phyloP scores from a whole-genome alignment of 2,113 vertebrate species.

The Aspiorhynchus laticeps region DNA sequence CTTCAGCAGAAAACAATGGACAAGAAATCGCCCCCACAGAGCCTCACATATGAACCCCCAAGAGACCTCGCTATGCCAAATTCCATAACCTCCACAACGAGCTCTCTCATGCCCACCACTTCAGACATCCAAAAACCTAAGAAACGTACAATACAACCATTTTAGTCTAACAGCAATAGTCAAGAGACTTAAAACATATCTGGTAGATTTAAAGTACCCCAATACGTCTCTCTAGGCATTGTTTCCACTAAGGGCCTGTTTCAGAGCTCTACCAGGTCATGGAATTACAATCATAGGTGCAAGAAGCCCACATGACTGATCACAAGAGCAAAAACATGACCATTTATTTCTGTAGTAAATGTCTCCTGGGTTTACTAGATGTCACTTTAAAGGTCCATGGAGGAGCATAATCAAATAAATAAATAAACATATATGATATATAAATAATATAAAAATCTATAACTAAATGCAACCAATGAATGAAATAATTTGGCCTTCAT shows the following conservation, averaged over 20 bases:
- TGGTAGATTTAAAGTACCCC: not conserved
- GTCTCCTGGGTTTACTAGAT: not conserved
- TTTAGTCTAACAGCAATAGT: constrained; percentile 18
- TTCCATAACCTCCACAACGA: constrained; percentile 52
- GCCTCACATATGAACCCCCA: constrained; percentile 51
- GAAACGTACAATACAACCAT: constrained; percentile 21
- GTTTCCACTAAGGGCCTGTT: not conserved
- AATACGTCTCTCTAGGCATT: not conserved
- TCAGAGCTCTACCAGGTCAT: not conserved
- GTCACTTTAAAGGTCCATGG: not conserved
- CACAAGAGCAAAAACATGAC: constrained; percentile 25
- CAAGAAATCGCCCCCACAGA: constrained; percentile 55
- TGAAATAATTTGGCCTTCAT: not conserved
- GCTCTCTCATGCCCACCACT: constrained; percentile 18
- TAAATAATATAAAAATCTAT: not conserved
- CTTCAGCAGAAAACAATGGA: constrained; percentile 60
- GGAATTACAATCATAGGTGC: constrained; percentile 32
- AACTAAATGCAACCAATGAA: not conserved
- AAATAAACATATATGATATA: not conserved
- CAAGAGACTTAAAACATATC: not conserved
- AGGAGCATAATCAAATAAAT: not conserved
- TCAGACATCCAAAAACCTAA: constrained; percentile 4
- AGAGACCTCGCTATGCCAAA: constrained; percentile 54
- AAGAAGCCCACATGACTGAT: constrained; percentile 45
- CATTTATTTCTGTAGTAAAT: not conserved